These are phyloP conservation scores for Ahaetulla prasina DNA, from an alignment of 2,113 vertebrate species.

Conservation along the genomic window DNA sequence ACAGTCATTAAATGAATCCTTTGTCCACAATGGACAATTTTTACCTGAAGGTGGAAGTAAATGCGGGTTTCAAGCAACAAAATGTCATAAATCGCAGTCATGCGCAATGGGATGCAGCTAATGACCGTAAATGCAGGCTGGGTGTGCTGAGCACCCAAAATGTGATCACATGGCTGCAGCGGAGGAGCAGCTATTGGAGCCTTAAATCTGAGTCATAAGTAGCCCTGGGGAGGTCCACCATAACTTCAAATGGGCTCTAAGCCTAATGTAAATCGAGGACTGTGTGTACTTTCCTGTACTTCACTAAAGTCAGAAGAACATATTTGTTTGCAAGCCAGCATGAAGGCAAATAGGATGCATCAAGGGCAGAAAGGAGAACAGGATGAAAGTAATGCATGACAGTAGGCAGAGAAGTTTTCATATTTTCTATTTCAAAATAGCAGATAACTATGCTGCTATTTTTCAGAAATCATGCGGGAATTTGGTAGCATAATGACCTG, in stretches of 20 bases:
- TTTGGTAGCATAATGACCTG: not conserved
- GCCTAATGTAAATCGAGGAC: not conserved
- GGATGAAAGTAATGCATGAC: not conserved
- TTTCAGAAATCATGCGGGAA: not conserved
- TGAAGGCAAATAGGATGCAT: not conserved
- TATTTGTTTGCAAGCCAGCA: not conserved
- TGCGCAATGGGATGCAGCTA: not conserved
- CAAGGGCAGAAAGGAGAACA: not conserved
- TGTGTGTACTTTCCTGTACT: not conserved
- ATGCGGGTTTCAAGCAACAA: not conserved
- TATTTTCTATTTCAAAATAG: not conserved
- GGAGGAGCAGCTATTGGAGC: not conserved
- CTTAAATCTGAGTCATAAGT: not conserved
- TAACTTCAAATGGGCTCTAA: not conserved
- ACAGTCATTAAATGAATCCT: not conserved
- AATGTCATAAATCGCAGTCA: not conserved
- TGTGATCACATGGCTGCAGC: not conserved
- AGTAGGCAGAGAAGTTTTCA: not conserved
- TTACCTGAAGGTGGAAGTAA: not conserved
- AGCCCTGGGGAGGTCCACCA: not conserved
- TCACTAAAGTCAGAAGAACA: not conserved
- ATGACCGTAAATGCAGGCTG: not conserved
- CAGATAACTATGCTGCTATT: not conserved
- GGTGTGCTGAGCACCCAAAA: not conserved
- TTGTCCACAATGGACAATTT: not conserved